Percentiles rank a stretch among this genome's conserved stretches.
Conservation (phyloP, 92 coral and sea anemone species). For the Zoanthus sociatus region DNA sequence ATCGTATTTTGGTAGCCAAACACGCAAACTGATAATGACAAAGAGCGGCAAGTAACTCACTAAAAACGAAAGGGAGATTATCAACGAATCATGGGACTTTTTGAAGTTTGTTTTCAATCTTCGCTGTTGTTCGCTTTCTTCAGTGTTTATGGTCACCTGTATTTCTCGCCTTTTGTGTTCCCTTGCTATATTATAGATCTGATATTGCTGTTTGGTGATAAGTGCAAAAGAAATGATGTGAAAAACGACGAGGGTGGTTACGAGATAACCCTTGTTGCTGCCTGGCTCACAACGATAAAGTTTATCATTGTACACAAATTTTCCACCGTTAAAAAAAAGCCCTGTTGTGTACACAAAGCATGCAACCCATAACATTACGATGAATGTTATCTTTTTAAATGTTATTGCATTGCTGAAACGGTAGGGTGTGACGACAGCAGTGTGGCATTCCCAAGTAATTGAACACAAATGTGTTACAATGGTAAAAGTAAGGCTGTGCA, state of each 20-base stretch:
- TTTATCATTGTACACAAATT: background rate
- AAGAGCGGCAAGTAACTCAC: background rate
- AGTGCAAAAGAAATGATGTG: background rate
- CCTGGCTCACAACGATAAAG: constrained; percentile 4
- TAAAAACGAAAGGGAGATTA: background rate
- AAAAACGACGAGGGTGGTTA: background rate
- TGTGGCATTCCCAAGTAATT: constrained; percentile 7
- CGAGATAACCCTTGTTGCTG: too few species aligned
- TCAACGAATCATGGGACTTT: background rate
- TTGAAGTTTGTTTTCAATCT: background rate
- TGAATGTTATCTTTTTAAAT: background rate
- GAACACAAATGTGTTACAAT: background rate
- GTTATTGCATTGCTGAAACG: background rate
- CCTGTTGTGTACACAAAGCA: background rate
- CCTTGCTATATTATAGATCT: background rate
- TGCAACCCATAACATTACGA: background rate
- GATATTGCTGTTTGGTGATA: background rate
- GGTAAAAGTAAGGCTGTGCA: background rate
- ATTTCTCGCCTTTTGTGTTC: background rate
- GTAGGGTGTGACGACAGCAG: background rate
- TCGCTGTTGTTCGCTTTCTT: background rate
- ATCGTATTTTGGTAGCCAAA: background rate
- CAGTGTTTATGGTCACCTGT: background rate
- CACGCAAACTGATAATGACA: background rate
- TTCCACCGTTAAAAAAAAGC: background rate